These are phyloP conservation scores for Oxyruncus cristatus DNA, from an alignment of 2,113 vertebrate species.

Conservation along the genomic window DNA sequence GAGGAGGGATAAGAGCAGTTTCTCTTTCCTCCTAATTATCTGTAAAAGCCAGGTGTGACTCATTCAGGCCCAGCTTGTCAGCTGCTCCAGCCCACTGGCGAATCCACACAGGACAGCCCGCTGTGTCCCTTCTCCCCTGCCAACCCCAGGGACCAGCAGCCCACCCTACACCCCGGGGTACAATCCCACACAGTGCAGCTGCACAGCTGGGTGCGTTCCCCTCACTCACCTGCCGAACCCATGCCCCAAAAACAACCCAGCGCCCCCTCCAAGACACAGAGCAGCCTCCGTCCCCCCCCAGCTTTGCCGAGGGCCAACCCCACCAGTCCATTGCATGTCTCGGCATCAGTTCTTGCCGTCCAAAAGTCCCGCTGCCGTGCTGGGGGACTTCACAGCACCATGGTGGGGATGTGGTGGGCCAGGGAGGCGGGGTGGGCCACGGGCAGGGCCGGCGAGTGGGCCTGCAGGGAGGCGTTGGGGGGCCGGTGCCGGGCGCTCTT, in stretches of 20 bases:
- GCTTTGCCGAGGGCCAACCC: not conserved
- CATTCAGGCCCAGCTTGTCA: not conserved
- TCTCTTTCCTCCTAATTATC: not conserved
- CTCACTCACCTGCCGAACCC: not conserved
- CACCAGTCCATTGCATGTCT: not conserved
- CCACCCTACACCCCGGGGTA: not conserved
- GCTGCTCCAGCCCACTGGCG: not conserved
- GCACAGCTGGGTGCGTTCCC: not conserved
- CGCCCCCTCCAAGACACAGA: not conserved
- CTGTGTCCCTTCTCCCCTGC: not conserved
- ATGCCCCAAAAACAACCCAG: fast-evolving
- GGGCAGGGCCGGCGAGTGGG: slow-evolving; percentile 78
- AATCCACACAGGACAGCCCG: fast-evolving
- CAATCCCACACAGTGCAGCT: fast-evolving
- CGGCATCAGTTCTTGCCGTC: not conserved
- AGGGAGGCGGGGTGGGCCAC: slow-evolving; percentile 84
- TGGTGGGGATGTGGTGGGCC: slow-evolving; percentile 89
- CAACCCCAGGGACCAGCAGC: not conserved
- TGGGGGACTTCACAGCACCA: slow-evolving; percentile 86
- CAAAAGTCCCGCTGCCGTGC: fast-evolving
- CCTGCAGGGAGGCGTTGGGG: slow-evolving; percentile 67
- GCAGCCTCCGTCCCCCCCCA: not conserved
- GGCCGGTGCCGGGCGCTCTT: slow-evolving; percentile 96
- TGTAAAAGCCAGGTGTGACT: not conserved
- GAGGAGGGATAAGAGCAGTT: not conserved